A percentile compares a stretch with the other conserved stretches of the same genome.
phyloP scores from a whole-genome alignment of 2,113 vertebrate species.

The Chrysemys picta region DNA sequence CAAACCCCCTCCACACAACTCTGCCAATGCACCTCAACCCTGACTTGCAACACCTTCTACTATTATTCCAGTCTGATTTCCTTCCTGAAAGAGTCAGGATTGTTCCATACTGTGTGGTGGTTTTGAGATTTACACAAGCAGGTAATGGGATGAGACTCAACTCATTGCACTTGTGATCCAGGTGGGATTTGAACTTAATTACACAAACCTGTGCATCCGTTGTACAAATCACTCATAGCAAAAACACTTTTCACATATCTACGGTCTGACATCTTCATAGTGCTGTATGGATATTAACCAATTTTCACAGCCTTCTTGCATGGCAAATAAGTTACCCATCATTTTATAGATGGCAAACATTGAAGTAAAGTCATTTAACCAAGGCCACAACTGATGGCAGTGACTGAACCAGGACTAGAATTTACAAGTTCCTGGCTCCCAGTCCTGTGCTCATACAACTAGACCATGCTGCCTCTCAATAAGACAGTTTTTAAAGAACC shows the following conservation, averaged over 20 bases:
- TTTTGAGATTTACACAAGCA: rapidly evolving
- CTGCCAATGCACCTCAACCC: background rate
- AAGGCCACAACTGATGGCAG: rapidly evolving
- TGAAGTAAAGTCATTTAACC: background rate
- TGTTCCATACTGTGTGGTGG: background rate
- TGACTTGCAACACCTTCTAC: background rate
- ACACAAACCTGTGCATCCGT: background rate
- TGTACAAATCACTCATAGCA: background rate
- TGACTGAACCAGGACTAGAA: background rate
- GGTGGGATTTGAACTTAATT: background rate
- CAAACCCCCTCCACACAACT: background rate
- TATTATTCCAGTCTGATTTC: background rate
- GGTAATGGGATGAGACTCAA: background rate
- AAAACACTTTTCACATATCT: background rate
- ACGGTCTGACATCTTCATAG: background rate
- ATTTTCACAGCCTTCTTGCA: background rate
- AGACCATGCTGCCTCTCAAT: background rate
- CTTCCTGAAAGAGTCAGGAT: background rate
- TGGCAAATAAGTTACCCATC: background rate
- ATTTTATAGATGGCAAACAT: rapidly evolving
- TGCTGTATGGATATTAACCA: background rate
- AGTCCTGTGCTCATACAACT: background rate
- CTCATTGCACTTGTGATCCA: background rate
- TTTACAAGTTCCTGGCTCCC: background rate
- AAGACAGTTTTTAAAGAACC: background rate